Percentiles rank a stretch among this genome's conserved stretches.
phyloP scores from a whole-genome alignment of 2,888 invertebrate genomes.

The Galerucella calmariensis region DNA sequence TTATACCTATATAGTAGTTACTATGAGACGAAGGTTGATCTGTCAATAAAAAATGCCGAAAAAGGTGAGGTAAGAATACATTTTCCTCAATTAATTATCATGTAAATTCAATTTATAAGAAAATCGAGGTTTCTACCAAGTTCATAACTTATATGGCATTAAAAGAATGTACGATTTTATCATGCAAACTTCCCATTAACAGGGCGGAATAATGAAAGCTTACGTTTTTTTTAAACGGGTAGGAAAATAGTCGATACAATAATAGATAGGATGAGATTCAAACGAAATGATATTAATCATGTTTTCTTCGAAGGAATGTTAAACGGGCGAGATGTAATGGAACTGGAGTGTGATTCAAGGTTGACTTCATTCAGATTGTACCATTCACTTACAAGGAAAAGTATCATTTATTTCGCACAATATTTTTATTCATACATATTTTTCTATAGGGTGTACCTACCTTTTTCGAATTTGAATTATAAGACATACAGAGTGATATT shows the following conservation, averaged over 20 bases:
- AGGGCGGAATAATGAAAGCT: not conserved
- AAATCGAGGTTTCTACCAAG: not conserved
- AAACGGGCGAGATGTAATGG: conserved; percentile 20
- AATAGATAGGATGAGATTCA: conserved; percentile 15
- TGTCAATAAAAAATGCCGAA: no score
- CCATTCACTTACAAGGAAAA: conserved; percentile 23
- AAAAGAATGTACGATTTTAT: not conserved
- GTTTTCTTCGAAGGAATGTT: conserved; percentile 26
- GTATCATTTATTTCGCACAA: not conserved
- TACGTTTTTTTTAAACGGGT: not conserved
- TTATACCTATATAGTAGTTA: no score
- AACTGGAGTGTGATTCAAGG: conserved; percentile 20
- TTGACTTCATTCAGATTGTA: conserved; percentile 21
- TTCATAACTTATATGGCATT: not conserved
- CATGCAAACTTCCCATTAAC: not conserved
- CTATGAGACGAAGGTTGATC: no score
- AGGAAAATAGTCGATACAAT: conserved; percentile 3
- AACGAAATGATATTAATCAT: conserved; percentile 13
- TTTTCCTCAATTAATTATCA: no score
- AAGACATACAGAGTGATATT: no score
- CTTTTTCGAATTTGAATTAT: not conserved
- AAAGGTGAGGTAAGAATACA: no score
- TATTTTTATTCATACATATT: not conserved
- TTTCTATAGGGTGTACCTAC: not conserved
- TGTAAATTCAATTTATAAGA: not conserved